These are phyloP conservation scores for Gymnarchus niloticus DNA, from an alignment of 2,113 vertebrate genomes.

Conservation along the genomic window DNA sequence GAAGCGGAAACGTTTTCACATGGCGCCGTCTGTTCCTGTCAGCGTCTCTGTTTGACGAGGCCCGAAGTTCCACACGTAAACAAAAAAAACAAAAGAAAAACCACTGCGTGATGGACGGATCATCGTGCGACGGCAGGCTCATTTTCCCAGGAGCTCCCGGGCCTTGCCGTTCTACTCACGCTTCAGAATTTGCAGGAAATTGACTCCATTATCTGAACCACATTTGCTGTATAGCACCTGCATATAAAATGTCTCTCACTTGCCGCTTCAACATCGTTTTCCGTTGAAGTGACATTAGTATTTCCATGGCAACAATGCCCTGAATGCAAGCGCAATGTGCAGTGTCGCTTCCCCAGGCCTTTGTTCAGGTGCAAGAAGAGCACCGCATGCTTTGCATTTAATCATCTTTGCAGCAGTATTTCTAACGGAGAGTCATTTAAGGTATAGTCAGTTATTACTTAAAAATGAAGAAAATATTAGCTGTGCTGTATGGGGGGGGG, in stretches of 20 bases:
- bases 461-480: neutral
- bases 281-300: slow-evolving; percentile 58
- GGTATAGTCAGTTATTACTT: neutral
- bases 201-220: slow-evolving; percentile 61
- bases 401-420: slow-evolving; percentile 10
- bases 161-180: slow-evolving; percentile 32
- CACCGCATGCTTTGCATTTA: slow-evolving; percentile 22
- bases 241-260: slow-evolving; percentile 53
- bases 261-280: slow-evolving; percentile 51
- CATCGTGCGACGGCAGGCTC: slow-evolving; percentile 45
- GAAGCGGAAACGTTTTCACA: slow-evolving; percentile 20
- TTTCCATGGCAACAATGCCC: slow-evolving; percentile 64
- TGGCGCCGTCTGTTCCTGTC: slow-evolving; percentile 26
- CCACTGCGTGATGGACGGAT: slow-evolving; percentile 35
- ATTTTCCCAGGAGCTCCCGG: slow-evolving; percentile 40
- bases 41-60: slow-evolving; percentile 27
- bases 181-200: slow-evolving; percentile 61
- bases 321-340: slow-evolving; percentile 33
- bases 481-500: neutral
- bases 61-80: slow-evolving; percentile 46
- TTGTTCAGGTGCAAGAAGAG: slow-evolving; percentile 32
- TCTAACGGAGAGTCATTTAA: neutral
- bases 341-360: slow-evolving; percentile 23
- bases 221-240: slow-evolving; percentile 50
- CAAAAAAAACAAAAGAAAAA: slow-evolving; percentile 9